Conservation (phyloP, 2,113 vertebrate species). For the Xiphias gladius region DNA sequence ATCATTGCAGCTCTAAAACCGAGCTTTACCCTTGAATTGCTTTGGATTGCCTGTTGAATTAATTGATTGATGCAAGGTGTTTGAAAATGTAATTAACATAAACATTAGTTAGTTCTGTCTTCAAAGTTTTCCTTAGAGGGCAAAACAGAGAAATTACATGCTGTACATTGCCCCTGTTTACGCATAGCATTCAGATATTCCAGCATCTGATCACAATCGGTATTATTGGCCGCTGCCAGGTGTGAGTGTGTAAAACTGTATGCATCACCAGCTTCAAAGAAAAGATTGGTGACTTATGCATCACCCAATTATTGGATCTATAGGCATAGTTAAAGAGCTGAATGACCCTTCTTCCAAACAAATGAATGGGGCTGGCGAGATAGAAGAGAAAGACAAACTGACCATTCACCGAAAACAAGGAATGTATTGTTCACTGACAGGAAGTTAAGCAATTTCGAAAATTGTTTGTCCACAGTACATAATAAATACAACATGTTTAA, state of each 20-base stretch:
- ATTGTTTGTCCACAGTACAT: background rate
- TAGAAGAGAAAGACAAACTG: constrained; percentile 29
- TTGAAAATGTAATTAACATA: background rate
- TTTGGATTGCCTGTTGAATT: background rate
- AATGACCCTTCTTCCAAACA: constrained; percentile 14
- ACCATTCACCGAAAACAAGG: constrained; percentile 33
- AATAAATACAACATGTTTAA: background rate
- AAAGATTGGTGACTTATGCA: background rate
- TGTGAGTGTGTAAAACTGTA: background rate
- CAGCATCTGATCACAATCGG: background rate
- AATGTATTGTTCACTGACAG: constrained; percentile 16
- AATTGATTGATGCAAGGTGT: no score
- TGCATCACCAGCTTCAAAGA: background rate
- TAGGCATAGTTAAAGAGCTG: background rate
- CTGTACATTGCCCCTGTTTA: background rate
- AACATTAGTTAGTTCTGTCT: no score
- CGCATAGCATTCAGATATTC: background rate
- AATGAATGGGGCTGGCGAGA: background rate
- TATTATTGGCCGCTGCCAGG: background rate
- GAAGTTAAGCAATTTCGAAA: constrained; percentile 13
- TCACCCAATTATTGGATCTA: constrained; percentile 5
- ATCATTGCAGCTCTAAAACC: background rate
- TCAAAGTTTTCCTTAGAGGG: background rate
- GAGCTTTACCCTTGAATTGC: no score
- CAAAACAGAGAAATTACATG: background rate